Conservation (phyloP, 1,140 invertebrate species). For the Bombus turneri region DNA sequence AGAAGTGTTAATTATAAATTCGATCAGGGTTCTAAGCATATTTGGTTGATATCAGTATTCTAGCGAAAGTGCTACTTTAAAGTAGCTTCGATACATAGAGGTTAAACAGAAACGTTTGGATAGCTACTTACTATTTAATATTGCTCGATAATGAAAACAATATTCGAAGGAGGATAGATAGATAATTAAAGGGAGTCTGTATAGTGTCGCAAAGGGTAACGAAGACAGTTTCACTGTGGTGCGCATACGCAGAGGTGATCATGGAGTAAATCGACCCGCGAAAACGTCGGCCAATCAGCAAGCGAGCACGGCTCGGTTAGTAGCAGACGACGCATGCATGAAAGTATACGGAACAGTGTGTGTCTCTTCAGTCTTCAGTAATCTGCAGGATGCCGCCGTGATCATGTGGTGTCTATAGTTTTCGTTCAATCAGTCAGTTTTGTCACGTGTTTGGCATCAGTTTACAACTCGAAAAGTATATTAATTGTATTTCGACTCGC, state of each 20-base stretch:
- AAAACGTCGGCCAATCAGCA: conserved; percentile 73
- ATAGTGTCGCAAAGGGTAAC: background rate
- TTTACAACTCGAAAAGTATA: background rate
- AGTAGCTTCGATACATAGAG: background rate
- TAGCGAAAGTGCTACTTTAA: background rate
- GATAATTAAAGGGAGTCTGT: background rate
- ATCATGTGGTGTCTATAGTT: conserved; percentile 54
- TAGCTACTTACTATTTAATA: background rate
- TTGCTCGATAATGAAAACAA: background rate
- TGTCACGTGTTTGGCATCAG: conserved; percentile 44
- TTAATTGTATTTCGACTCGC: background rate
- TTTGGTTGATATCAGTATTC: background rate
- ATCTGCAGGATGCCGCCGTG: conserved; percentile 78
- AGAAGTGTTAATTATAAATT: background rate
- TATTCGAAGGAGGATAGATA: background rate
- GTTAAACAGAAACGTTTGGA: background rate
- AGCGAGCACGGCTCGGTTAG: conserved; percentile 26
- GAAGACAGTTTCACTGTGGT: background rate
- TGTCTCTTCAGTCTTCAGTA: conserved; percentile 68
- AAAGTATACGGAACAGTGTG: conserved; percentile 35
- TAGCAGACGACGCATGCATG: conserved; percentile 57
- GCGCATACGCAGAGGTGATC: conserved; percentile 68
- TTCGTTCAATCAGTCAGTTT: conserved; percentile 27
- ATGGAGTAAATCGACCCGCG: conserved; percentile 79
- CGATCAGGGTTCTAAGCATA: background rate